These are phyloP conservation scores for Gonioctena quinquepunctata DNA, from an alignment of 1,140 invertebrate species.

Conservation along the genomic window DNA sequence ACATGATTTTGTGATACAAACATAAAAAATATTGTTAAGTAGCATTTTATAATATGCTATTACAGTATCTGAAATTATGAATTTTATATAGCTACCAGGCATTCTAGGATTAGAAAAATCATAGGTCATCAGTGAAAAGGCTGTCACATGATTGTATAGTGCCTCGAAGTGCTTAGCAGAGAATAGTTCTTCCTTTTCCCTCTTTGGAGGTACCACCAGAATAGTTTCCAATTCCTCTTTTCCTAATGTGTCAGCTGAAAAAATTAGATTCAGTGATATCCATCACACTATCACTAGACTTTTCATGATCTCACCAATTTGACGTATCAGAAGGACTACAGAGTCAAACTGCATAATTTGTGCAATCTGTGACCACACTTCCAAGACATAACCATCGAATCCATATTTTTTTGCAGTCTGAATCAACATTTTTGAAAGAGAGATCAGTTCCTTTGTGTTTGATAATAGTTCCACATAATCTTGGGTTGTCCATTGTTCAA, in stretches of 20 bases:
- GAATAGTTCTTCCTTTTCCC: conserved; percentile 75
- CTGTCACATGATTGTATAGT: conserved; percentile 76
- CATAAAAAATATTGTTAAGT: no score
- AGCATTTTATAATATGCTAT: no score
- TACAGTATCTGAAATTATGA: no score
- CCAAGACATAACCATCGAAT: conserved; percentile 87
- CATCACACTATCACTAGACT: conserved; percentile 5
- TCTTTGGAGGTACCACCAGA: conserved; percentile 82
- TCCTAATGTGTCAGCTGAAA: conserved; percentile 31
- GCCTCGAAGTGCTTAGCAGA: conserved; percentile 75
- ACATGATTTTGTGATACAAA: no score
- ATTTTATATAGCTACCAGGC: conserved; percentile 64
- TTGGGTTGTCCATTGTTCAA: conserved; percentile 79
- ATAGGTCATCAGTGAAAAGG: conserved; percentile 94
- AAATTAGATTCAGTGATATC: not conserved
- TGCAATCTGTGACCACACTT: conserved; percentile 85
- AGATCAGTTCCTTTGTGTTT: conserved; percentile 61
- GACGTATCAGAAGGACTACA: conserved; percentile 65
- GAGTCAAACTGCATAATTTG: conserved; percentile 67
- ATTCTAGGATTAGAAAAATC: conserved; percentile 85
- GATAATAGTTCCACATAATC: conserved; percentile 70
- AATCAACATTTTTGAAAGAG: conserved; percentile 64
- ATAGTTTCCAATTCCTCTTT: conserved; percentile 67
- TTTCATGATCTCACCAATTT: conserved; percentile 59
- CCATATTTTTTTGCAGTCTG: conserved; percentile 66